Conservation (phyloP, 2,797 vertebrate genomes). For the Cheirogaleus major region DNA sequence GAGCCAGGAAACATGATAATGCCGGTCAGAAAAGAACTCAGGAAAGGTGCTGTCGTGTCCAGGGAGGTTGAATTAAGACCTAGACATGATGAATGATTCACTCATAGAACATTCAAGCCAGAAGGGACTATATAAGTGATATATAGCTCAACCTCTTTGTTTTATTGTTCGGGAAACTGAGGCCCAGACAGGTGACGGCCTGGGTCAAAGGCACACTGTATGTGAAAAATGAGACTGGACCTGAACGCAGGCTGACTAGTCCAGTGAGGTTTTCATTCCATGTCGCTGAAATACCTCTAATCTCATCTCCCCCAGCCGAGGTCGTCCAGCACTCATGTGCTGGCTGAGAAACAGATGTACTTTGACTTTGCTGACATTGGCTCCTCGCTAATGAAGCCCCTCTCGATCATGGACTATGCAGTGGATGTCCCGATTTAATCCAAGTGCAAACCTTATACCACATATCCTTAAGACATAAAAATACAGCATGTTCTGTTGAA, state of each 20-base stretch:
- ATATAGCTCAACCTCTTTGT: background rate
- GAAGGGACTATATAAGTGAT: background rate
- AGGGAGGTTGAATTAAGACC: background rate
- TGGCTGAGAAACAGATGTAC: background rate
- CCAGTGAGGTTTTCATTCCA: background rate
- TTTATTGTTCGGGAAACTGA: background rate
- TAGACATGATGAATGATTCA: background rate
- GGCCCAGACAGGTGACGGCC: no score
- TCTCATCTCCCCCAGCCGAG: background rate
- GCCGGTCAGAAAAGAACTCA: background rate
- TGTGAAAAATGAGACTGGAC: background rate
- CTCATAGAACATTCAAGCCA: fast-evolving
- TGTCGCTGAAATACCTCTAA: background rate
- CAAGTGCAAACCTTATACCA: background rate
- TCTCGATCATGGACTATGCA: background rate
- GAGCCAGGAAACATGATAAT: background rate
- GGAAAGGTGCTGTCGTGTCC: background rate
- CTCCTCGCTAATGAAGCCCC: background rate
- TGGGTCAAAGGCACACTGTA: background rate
- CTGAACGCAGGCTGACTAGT: no score
- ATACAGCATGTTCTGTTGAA: background rate
- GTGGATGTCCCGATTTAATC: background rate
- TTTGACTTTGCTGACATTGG: background rate
- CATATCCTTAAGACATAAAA: background rate
- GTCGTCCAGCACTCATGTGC: fast-evolving